Conservation (phyloP, 2,113 vertebrate species). For the Gavia stellata region DNA sequence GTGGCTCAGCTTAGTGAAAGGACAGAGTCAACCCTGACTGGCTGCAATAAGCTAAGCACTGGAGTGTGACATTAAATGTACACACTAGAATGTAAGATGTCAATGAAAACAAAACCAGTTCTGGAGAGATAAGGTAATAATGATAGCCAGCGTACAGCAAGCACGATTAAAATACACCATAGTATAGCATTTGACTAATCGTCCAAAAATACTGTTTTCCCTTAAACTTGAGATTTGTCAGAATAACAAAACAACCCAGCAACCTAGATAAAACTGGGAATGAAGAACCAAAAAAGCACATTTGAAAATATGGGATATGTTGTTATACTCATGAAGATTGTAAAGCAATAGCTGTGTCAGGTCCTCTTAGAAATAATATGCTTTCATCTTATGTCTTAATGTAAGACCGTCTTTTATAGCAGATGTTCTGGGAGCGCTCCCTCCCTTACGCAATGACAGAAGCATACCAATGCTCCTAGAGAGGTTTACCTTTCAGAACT, state of each 20-base stretch:
- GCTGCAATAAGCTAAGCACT: constrained; percentile 39
- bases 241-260: not conserved
- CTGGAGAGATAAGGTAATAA: constrained; percentile 13
- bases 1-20: not conserved
- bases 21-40: not conserved
- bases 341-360: constrained; percentile 46
- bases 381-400: constrained; percentile 48
- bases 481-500: constrained; percentile 53
- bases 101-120: constrained; percentile 30
- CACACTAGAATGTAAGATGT: constrained; percentile 34
- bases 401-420: constrained; percentile 12
- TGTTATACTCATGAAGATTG: constrained; percentile 3
- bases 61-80: constrained; percentile 50
- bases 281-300: not conserved
- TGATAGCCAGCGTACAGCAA: not conserved
- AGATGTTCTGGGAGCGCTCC: constrained; percentile 46
- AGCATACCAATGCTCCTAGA: constrained; percentile 53
- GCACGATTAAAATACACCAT: not conserved
- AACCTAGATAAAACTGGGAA: not conserved
- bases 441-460: constrained; percentile 41
- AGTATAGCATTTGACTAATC: not conserved
- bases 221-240: not conserved
- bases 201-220: not conserved
- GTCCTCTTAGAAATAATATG: constrained; percentile 59
- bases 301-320: not conserved